Base-by-base conservation (phyloP, 2,113 vertebrate genomes). In the Pelvicachromis taeniatus region DNA sequence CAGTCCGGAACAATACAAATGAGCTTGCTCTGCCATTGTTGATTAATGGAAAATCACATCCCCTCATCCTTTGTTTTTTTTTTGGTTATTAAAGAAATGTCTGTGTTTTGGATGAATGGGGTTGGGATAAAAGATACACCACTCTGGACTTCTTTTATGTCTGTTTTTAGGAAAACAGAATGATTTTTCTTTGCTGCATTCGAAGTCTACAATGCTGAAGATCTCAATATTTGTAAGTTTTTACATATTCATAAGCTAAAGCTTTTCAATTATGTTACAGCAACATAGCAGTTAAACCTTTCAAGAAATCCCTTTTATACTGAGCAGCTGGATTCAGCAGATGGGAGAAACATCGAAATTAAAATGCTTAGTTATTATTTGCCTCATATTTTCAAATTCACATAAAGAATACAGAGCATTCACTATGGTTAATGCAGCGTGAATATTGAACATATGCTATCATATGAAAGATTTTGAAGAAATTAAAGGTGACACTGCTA, bases 21-120 rank as follows among this genome's bases (percentile, higher is more conserved):
- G 96, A 97, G 97, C 97, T 96, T 96, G 95, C 95, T 94, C 95
- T 97, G 97, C 96, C 96, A 96, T 95, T 95, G 95, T 94, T 98
- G 97, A 98, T 97, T 97, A 97, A 98, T 97, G 96, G 83, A 93
- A 97, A 96, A 94, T 84, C 89, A 84, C 78, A 85, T 35, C 80
- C 58, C 55, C 81, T 92, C 78, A 54, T 90, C 89, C 73, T 87
- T 87, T 90, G n/a, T 88, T 68, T 79, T 77, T 87, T 88, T 89
- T 90, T 70, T 68, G 80, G 86, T 90, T 91, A 91, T 92, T 90
- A 88, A 92, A 90, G 42, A 58, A 78, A 89, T 21, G 48, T 85
- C 82, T 91, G 61, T 88, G 87, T 91, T 88, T 85, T 75, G 85
- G 84, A 93, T 93, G 77, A 93, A 91, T 92, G 85, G 21, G 77